Evolutionary conservation across 2,888 invertebrate species (phyloP), one percentile per base, ranked within the genome.

Genomic region (Lasioglossum leucozonium): DNA sequence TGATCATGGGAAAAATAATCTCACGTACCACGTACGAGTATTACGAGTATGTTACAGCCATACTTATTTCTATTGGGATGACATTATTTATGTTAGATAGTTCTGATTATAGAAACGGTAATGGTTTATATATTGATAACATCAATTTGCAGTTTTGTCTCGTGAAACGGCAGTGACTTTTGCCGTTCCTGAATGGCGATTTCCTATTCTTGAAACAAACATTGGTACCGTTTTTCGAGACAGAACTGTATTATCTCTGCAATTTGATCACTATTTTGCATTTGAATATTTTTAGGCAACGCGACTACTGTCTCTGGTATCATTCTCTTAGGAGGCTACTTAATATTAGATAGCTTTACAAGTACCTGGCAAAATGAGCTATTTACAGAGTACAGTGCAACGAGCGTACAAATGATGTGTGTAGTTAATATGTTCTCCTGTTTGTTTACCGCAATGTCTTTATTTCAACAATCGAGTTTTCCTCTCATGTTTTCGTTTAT

Each of bases 341-440:
- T 99, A 97, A 95, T 97, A 78, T 98, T 99, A 95, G 99, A 99
- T 95, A 98, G 99, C 95, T 99, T 99, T 95, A 99, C 99, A 22
- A 97, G 99, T 84, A 99, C 99, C 95, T 99, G 99, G 99, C 99
- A 99, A 96, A 98, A 98, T 89, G 97, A 97, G 83, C 96, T 99
- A 83, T 99, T 99, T 95, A 96, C 96, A 81, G 96, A 96, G 79
- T 98, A 98, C 95, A 96, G 96, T 88, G 97, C 98, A 96, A 97
- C 97, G 47, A 97, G 98, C 10, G 96, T 98, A 85, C 98, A 99
- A 95, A 99, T 99, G 99, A 99, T 99, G 98, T 98, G 98, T 93
- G 98, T 98, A 18, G 99, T 99, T 22, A 99, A 99, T 95, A 96
- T 99, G 92, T 99, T 99, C 95, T 99, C 99, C 0, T 97, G 98